Evolutionary conservation across 2,797 vertebrate species (phyloP), one percentile per base, ranked within the genome.

Genomic region (Bryconaethiops microstoma): DNA sequence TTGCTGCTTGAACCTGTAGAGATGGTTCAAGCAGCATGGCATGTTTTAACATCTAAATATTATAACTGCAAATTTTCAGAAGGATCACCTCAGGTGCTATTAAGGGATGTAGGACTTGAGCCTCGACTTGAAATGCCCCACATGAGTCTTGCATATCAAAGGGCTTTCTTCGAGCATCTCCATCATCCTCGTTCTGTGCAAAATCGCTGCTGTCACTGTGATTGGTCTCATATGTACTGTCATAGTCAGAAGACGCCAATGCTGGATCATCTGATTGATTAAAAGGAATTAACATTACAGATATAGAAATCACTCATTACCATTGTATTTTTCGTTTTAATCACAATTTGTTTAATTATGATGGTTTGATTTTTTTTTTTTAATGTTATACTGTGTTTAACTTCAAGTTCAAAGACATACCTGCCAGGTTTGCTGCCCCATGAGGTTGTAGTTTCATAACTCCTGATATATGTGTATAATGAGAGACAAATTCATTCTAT

Each of bases 161-260:
- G 7, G 87, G 60, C 57, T 91, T 93, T 83, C 94, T 95, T 74
- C 88, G 90, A 71, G 93, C 92, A 45, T 95, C 94, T 0, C 91
- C 39, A 83, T 96, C 95, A 0, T 97, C 96, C 7, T 97, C 96
- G 2, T 95, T 95, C 79, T 95, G 97, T 54, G 96, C 91, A 50
- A 97, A 96, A 86, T 97, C 96, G 0, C 96, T 97, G 94, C 96
- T 95, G 85, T 98, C 96, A 9, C 97, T 97, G 94, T 97, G 96
- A 91, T 98, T 98, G 89, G 96, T 96, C 93, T 99, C 94, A 5
- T 94, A 93, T 82, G 93, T 93, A 90, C 94, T 93, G 90, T 95
- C 97, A 1, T 97, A 97, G 89, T 99, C 97, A 29, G 97, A 97
- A n/a, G 97, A 98, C 87, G 91, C 92, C 75, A 96, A 93, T 0